Conservation (phyloP, 1,140 invertebrate species). For the Aricia agestis region DNA sequence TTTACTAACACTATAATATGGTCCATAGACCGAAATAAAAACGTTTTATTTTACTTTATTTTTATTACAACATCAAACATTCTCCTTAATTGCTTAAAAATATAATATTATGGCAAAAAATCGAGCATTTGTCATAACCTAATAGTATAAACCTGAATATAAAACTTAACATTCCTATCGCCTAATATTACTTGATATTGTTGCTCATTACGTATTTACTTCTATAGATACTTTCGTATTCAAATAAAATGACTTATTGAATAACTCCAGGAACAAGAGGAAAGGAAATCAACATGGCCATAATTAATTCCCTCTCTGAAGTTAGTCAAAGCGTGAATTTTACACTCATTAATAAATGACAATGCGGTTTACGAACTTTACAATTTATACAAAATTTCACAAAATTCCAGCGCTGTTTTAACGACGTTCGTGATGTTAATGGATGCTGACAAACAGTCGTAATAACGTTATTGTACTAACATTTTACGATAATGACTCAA, state of each 20-base stretch:
- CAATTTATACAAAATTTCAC: background rate
- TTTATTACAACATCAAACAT: too few species aligned
- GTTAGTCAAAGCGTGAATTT: background rate
- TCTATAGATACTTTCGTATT: background rate
- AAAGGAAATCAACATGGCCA: background rate
- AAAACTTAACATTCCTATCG: too few species aligned
- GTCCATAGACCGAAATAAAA: too few species aligned
- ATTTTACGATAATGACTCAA: background rate
- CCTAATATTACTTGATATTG: too few species aligned
- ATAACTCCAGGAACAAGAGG: background rate
- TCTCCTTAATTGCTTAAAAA: too few species aligned
- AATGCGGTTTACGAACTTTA: background rate
- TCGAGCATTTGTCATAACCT: too few species aligned
- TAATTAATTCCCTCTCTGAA: background rate
- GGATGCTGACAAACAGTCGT: background rate
- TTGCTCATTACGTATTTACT: background rate
- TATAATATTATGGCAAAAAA: too few species aligned
- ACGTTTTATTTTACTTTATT: too few species aligned
- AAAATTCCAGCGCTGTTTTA: background rate
- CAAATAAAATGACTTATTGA: background rate
- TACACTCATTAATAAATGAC: constrained; percentile 1
- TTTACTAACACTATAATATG: too few species aligned
- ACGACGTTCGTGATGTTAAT: background rate
- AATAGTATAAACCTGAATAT: too few species aligned
- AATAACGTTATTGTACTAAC: background rate